Evolutionary conservation across 2,888 invertebrate genomes (phyloP), one percentile per base, ranked within the genome.

Genomic region (Gonocerus acuteangulatus): DNA sequence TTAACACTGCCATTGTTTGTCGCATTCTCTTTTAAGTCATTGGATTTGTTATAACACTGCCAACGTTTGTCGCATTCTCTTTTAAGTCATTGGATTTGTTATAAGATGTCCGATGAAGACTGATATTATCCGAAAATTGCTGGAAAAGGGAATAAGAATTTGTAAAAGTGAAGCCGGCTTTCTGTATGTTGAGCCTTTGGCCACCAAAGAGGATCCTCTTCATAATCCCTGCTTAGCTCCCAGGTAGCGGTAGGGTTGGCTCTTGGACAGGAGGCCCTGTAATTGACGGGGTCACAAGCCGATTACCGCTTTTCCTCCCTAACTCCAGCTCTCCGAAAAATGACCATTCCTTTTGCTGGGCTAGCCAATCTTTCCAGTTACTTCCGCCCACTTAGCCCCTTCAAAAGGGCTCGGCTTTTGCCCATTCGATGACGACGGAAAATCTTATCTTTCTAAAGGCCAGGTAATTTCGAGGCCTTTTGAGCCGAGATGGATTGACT

Each of bases 131-230:
- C 4, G 6, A 19, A 13, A 19, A 47, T 19, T 47, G 47, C 13
- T 18, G 18, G 47, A 47, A 47, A 47, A 47, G 47, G 47, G 13
- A 47, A 47, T 47, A 47, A 18, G 47, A 19, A 21, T 19, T 47
- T 47, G 18, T 6, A 13, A 32, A 13, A 15, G 39, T 9, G 39
- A 39, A 3, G 39, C 4, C 4, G 39, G 39, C 3, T n/a, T n/a
- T n/a, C n/a, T n/a, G n/a, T n/a, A n/a, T n/a, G n/a, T n/a, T 47
- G 6, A 47, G 47, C 7, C n/a, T n/a, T 15, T 47, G 47, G 18
- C 18, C 18, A 47, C 18, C 6, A 47, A 47, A 47, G 47, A 47
- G 47, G 47, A 47, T 47, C 47, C 18, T 19, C 19, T n/a, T n/a
- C n/a, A n/a, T 47, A 47, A 47, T 47, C 47, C 47, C 21, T 19